Conservation (phyloP, 2,113 vertebrate species). For the Labeo rohita region DNA sequence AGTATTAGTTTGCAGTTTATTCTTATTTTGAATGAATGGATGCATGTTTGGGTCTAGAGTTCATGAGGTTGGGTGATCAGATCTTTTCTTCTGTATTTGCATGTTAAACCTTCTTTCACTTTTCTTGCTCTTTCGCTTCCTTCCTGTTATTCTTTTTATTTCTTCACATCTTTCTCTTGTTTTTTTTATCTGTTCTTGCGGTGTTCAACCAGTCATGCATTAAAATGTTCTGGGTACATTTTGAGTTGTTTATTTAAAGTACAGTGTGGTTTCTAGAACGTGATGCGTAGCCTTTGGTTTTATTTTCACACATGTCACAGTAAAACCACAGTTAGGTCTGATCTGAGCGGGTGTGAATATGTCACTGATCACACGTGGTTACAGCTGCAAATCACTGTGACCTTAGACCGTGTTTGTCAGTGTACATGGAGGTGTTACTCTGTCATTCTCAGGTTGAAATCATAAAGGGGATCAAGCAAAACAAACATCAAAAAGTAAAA, state of each 20-base stretch:
- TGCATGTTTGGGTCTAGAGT: not conserved
- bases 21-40: not conserved
- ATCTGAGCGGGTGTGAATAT: constrained; percentile 19
- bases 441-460: not conserved
- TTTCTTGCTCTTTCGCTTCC: not conserved
- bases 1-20: not conserved
- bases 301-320: constrained; percentile 36
- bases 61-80: not conserved
- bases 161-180: not conserved
- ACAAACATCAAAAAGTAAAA: not conserved
- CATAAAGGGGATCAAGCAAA: not conserved
- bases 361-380: constrained; percentile 40
- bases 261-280: not conserved
- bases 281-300: not conserved
- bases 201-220: not conserved
- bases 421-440: not conserved
- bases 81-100: not conserved
- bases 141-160: not conserved
- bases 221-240: not conserved
- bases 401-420: constrained; percentile 2
- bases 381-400: constrained; percentile 5
- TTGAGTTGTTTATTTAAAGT: not conserved
- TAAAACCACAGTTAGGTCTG: constrained; percentile 39
- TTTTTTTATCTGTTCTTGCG: not conserved
- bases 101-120: not conserved